Evolutionary conservation across 2,888 invertebrate species (phyloP).

Genomic region (Oligia strigilis): DNA sequence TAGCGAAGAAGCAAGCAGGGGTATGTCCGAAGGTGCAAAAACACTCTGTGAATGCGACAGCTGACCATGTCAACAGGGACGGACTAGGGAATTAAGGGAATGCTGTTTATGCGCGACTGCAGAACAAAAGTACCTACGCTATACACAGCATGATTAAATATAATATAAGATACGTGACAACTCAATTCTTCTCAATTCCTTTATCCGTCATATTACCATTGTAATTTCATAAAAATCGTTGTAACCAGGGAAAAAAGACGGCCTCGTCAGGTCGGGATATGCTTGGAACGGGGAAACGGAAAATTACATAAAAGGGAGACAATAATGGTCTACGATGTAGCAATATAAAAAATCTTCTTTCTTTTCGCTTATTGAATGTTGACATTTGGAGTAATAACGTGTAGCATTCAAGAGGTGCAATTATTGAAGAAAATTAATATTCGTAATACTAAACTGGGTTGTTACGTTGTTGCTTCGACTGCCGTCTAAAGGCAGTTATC

Average conservation of each 20-base stretch:
- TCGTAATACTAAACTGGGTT: neutral
- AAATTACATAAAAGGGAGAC: conserved; percentile 53
- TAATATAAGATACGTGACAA: neutral
- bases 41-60: conserved; percentile 87
- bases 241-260: conserved; percentile 12
- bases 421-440: conserved; percentile 7
- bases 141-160: too few species aligned
- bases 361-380: conserved; percentile 23
- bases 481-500: neutral
- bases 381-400: conserved; percentile 25
- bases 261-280: conserved; percentile 31
- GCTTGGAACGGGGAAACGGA: conserved; percentile 41
- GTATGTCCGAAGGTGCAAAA: conserved; percentile 81
- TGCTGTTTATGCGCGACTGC: conserved; percentile 12
- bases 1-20: conserved; percentile 47
- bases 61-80: conserved; percentile 81
- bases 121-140: neutral
- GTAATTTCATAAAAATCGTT: conserved; percentile 17
- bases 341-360: conserved; percentile 22
- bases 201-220: neutral
- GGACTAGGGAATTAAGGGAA: conserved; percentile 66
- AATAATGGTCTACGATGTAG: conserved; percentile 57
- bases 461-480: neutral
- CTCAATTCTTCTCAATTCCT: neutral
- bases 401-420: conserved; percentile 18